These are phyloP conservation scores for Acromyrmex charruanus DNA, from an alignment of 1,140 invertebrate genomes.

Conservation along the genomic window DNA sequence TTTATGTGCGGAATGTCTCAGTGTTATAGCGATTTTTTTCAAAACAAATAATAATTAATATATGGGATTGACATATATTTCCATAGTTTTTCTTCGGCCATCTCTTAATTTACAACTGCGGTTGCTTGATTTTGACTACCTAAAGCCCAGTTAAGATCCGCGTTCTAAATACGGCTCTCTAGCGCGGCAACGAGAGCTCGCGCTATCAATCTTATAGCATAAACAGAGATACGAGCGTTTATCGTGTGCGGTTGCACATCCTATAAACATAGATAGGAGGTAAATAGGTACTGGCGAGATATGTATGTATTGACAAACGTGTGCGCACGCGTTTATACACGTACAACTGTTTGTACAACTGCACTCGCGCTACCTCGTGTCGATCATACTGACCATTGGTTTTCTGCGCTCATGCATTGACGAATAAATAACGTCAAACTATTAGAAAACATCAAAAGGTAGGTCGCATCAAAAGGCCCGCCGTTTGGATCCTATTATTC, in stretches of 20 bases:
- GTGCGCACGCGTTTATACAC: background rate
- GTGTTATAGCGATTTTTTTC: background rate
- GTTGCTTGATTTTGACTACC: conserved; percentile 4
- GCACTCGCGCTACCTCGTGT: conserved; percentile 32
- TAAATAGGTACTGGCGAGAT: conserved; percentile 49
- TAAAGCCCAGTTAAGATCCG: conserved; percentile 15
- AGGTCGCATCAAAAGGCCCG: conserved; percentile 16
- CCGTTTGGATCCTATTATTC: conserved; percentile 26
- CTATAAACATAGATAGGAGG: conserved; percentile 74
- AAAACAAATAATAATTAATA: background rate
- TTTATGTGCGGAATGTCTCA: background rate
- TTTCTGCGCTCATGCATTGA: conserved; percentile 39
- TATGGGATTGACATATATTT: background rate
- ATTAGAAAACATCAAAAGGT: background rate
- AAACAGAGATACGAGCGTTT: conserved; percentile 78
- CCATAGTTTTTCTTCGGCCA: background rate
- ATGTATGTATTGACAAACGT: conserved; percentile 28
- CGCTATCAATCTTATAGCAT: conserved; percentile 77
- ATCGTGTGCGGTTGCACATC: conserved; percentile 77
- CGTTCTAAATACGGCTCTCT: conserved; percentile 27
- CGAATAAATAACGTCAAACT: conserved; percentile 16
- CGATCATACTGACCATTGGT: conserved; percentile 4
- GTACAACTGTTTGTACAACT: conserved; percentile 56
- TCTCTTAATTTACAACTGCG: background rate
- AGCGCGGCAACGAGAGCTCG: conserved; percentile 11